Percentiles rank a stretch among this genome's conserved stretches.
These are phyloP conservation scores for Sander vitreus DNA, from an alignment of 2,113 vertebrate species.

Conservation along the genomic window DNA sequence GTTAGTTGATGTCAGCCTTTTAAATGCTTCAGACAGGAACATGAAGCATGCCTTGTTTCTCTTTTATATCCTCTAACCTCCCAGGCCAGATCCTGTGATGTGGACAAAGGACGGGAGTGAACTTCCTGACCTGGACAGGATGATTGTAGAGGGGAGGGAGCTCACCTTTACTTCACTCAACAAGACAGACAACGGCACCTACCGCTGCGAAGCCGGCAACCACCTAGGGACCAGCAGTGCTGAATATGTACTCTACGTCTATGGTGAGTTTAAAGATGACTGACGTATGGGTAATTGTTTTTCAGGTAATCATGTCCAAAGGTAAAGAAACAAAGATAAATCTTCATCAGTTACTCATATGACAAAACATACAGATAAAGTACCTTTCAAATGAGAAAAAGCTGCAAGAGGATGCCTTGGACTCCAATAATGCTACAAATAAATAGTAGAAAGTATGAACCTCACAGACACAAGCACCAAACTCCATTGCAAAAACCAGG, in stretches of 20 bases:
- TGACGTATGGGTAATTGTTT: background rate
- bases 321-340: background rate
- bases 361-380: background rate
- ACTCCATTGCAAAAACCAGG: slow-evolving; percentile 24
- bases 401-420: background rate
- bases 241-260: slow-evolving; percentile 96
- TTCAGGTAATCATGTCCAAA: slow-evolving; percentile 2
- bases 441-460: slow-evolving; percentile 8
- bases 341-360: background rate
- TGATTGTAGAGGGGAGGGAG: slow-evolving; percentile 95
- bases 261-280: slow-evolving; percentile 88
- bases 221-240: slow-evolving; percentile 94
- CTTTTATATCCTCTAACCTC: slow-evolving; percentile 27
- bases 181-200: slow-evolving; percentile 99
- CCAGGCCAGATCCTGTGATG: slow-evolving; percentile 94
- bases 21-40: background rate
- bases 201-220: slow-evolving; percentile 97
- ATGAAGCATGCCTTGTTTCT: slow-evolving; percentile 1
- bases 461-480: slow-evolving; percentile 12
- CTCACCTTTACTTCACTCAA: slow-evolving; percentile 96
- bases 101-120: slow-evolving; percentile 98
- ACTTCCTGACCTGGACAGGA: slow-evolving; percentile 93
- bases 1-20: slow-evolving; percentile 10
- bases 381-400: background rate
- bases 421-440: background rate